These are phyloP conservation scores for Leptodactylus fuscus DNA, from an alignment of 2,113 vertebrate species.

Conservation along the genomic window DNA sequence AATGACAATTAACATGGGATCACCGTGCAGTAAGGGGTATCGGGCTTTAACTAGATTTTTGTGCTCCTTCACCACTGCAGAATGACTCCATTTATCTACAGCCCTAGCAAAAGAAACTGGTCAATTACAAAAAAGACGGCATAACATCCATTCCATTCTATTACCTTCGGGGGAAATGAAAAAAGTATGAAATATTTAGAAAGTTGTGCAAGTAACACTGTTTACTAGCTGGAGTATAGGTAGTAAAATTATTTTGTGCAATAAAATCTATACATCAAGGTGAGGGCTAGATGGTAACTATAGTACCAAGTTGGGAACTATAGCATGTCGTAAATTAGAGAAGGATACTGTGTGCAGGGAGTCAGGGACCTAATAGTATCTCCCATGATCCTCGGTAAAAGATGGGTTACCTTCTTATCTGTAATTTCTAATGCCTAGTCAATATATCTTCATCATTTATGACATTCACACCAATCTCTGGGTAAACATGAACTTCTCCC, in stretches of 20 bases:
- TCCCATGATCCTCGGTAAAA: not conserved
- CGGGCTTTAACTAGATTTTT: not conserved
- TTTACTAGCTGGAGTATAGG: not conserved
- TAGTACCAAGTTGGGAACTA: not conserved
- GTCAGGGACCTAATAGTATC: no score
- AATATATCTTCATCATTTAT: not conserved
- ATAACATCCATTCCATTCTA: not conserved
- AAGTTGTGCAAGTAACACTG: not conserved
- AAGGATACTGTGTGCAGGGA: not conserved
- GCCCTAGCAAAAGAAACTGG: not conserved
- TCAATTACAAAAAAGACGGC: not conserved
- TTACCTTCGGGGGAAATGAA: not conserved
- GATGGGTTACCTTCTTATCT: not conserved
- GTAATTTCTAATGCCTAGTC: no score
- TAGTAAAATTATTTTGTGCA: not conserved
- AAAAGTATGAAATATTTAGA: not conserved
- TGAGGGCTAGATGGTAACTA: not conserved
- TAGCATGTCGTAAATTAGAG: not conserved
- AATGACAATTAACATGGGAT: slow-evolving; percentile 32
- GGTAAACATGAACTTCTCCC: not conserved
- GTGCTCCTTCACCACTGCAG: not conserved
- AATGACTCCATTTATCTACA: not conserved
- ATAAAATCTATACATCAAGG: not conserved
- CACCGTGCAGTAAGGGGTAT: not conserved
- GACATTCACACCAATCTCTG: not conserved